phyloP scores from a whole-genome alignment of 2,113 vertebrate species.

The Rafetus swinhoei region DNA sequence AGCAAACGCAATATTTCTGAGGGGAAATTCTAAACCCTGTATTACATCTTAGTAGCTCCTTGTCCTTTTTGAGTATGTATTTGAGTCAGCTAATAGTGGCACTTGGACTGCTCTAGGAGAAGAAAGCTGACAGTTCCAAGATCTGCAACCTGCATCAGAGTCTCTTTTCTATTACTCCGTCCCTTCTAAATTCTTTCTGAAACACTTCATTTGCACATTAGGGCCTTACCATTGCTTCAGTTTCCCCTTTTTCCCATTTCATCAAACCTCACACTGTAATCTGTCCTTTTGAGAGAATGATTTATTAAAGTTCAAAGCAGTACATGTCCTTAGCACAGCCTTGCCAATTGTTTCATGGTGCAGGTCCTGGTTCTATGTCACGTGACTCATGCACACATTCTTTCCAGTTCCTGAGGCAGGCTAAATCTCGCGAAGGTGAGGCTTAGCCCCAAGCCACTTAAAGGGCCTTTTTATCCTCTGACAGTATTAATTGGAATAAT shows the following conservation, averaged over 20 bases:
- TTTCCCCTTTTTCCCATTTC: background rate
- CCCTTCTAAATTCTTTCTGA: background rate
- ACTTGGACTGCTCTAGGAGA: conserved; percentile 33
- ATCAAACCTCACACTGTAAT: background rate
- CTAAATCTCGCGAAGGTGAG: background rate
- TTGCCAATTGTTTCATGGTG: background rate
- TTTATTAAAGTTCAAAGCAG: background rate
- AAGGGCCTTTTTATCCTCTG: background rate
- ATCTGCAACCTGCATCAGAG: background rate
- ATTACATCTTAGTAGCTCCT: background rate
- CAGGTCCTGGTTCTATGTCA: background rate
- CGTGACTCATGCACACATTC: too few relatives aligned
- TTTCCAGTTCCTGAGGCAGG: background rate
- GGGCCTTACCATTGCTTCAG: background rate
- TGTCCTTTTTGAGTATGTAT: conserved; percentile 27
- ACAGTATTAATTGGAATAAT: background rate
- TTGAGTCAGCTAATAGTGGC: conserved; percentile 38
- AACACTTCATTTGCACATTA: background rate
- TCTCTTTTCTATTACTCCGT: conserved; percentile 26
- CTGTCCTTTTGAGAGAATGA: background rate
- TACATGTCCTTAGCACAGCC: background rate
- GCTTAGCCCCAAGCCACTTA: background rate
- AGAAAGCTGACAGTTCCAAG: conserved; percentile 13
- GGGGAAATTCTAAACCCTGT: background rate
- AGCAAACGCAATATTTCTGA: background rate